A percentile compares a stretch with the other conserved stretches of the same genome.
Evolutionary conservation across 1,140 invertebrate genomes (phyloP).

Genomic region (Reticulitermes speratus): DNA sequence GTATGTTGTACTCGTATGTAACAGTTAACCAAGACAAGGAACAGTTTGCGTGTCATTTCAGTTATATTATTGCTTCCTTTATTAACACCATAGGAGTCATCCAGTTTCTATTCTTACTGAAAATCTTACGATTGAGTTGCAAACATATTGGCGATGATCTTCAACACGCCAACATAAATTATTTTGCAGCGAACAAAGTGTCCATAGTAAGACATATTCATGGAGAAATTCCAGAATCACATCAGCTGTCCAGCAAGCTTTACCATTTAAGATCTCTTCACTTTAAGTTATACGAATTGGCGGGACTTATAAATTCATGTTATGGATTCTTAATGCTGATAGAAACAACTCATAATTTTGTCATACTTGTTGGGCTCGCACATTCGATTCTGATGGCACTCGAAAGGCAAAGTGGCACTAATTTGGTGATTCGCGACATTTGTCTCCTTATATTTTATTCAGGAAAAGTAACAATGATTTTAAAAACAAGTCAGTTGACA

Average conservation of each 20-base stretch:
- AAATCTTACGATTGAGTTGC: not conserved
- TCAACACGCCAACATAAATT: not conserved
- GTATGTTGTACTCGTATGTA: not conserved
- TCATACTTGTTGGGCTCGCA: not conserved
- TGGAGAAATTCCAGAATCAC: not conserved
- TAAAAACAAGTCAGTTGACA: not conserved
- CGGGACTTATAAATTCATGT: not conserved
- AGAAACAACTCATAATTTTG: not conserved
- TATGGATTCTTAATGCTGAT: not conserved
- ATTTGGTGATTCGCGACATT: not conserved
- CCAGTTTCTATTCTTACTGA: not conserved
- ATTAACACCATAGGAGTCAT: not conserved
- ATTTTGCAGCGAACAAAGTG: not conserved
- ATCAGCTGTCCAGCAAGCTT: not conserved
- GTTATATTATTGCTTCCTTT: not conserved
- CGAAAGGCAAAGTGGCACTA: not conserved
- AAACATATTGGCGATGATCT: not conserved
- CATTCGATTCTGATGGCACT: not conserved
- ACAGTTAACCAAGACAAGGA: not conserved
- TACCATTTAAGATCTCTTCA: not conserved
- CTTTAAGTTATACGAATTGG: not conserved
- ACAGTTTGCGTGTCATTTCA: not conserved
- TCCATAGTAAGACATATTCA: not conserved
- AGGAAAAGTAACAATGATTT: not conserved
- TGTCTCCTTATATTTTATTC: not conserved